Percentiles rank a stretch among this genome's conserved stretches.
Evolutionary conservation across 2,797 vertebrate genomes (phyloP).

Genomic region (Crypturellus tataupa): DNA sequence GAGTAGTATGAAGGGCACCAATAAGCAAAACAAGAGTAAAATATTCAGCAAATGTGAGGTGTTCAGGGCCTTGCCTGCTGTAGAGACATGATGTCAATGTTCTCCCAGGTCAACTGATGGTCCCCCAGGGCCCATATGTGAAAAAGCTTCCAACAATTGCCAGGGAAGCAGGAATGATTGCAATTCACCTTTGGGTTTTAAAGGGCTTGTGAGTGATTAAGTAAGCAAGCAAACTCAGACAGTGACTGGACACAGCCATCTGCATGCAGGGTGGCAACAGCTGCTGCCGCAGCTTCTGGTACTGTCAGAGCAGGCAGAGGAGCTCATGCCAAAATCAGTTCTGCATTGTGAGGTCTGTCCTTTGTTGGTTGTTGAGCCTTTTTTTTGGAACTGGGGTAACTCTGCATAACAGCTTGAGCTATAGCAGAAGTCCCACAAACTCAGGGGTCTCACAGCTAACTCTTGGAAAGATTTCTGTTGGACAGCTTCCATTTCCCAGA

Average conservation of each 20-base stretch:
- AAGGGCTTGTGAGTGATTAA: not conserved
- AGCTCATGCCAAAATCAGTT: not conserved
- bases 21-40: not conserved
- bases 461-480: slow-evolving; percentile 17
- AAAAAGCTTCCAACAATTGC: not conserved
- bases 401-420: slow-evolving; percentile 38
- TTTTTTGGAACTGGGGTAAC: not conserved
- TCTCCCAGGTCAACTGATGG: not conserved
- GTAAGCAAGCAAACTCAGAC: not conserved
- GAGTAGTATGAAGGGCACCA: not conserved
- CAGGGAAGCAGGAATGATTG: not conserved
- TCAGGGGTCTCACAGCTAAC: slow-evolving; percentile 2
- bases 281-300: not conserved
- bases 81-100: not conserved
- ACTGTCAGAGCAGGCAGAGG: not conserved
- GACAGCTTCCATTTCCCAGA: slow-evolving; percentile 18
- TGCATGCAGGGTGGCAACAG: not conserved
- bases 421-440: slow-evolving; percentile 3
- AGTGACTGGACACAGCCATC: not conserved
- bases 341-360: accelerated
- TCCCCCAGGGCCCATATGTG: not conserved
- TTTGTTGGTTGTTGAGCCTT: not conserved
- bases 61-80: not conserved
- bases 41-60: not conserved
- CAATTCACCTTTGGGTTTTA: not conserved